Conservation (phyloP, 2,888 invertebrate species). For the Pachliopta kotzebuea region DNA sequence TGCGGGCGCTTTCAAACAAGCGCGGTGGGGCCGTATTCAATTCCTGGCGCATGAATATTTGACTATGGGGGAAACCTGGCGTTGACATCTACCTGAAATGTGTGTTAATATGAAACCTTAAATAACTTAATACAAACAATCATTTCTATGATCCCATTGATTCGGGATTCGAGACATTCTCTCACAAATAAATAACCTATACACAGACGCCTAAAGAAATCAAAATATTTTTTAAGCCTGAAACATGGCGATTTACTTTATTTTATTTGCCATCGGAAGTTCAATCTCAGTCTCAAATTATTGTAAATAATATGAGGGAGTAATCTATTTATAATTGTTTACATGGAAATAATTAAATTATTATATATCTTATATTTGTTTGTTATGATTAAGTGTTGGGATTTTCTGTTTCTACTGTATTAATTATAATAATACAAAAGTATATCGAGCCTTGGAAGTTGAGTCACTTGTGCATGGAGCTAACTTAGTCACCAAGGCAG, state of each 20-base stretch:
- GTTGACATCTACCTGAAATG: conserved; percentile 20
- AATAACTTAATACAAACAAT: background rate
- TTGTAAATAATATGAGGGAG: too few relatives aligned
- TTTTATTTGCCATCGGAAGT: too few relatives aligned
- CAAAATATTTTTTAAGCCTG: too few relatives aligned
- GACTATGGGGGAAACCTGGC: conserved; percentile 32
- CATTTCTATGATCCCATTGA: background rate
- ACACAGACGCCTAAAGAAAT: too few relatives aligned
- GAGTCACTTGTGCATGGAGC: conserved; percentile 10
- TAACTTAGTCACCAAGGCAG: conserved; percentile 12
- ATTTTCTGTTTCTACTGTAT: too few relatives aligned
- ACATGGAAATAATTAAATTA: too few relatives aligned
- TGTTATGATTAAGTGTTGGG: too few relatives aligned
- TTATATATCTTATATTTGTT: too few relatives aligned
- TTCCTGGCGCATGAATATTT: conserved; percentile 38
- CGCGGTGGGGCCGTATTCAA: conserved; percentile 34
- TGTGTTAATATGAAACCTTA: conserved; percentile 15
- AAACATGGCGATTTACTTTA: too few relatives aligned
- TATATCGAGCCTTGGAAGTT: background rate
- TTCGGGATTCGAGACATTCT: background rate
- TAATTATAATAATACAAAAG: background rate
- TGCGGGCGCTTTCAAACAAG: conserved; percentile 19
- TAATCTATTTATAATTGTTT: too few relatives aligned
- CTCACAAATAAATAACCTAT: too few relatives aligned
- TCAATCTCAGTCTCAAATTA: too few relatives aligned